phyloP scores from a whole-genome alignment of 2,797 vertebrate genomes.

The Cynodonichthys magdalenae region DNA sequence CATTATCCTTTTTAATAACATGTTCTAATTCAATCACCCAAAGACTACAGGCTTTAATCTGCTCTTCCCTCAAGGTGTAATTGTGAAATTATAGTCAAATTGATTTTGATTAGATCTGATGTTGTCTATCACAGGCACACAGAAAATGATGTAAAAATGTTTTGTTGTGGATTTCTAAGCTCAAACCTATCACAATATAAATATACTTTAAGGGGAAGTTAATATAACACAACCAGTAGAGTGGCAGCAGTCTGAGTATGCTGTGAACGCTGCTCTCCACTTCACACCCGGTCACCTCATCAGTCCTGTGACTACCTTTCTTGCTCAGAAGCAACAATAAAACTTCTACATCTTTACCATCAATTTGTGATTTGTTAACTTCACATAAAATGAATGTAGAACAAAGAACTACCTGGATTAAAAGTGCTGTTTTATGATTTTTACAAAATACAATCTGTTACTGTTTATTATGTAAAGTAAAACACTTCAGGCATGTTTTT shows the following conservation, averaged over 20 bases:
- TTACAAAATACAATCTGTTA: too few relatives aligned
- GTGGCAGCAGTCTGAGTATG: background rate
- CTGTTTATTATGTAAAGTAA: too few relatives aligned
- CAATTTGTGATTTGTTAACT: too few relatives aligned
- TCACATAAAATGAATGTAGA: too few relatives aligned
- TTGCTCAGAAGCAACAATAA: too few relatives aligned
- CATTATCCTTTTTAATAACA: constrained; percentile 81
- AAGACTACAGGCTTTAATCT: constrained; percentile 69
- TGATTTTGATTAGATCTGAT: constrained; percentile 68
- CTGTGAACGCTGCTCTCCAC: background rate
- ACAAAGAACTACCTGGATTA: too few relatives aligned
- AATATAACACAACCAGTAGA: background rate
- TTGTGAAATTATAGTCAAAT: constrained; percentile 64
- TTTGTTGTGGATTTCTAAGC: background rate
- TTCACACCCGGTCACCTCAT: too few relatives aligned
- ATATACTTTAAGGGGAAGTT: background rate
- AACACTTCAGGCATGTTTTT: too few relatives aligned
- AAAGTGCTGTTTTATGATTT: too few relatives aligned
- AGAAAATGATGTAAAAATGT: constrained; percentile 10
- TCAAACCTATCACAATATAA: background rate
- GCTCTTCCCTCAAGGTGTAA: constrained; percentile 65
- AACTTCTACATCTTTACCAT: too few relatives aligned
- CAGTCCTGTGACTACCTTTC: too few relatives aligned
- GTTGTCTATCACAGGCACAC: constrained; percentile 36
- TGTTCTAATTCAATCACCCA: constrained; percentile 77